Evolutionary conservation across 2,888 invertebrate genomes (phyloP).

Genomic region (Lasius fuliginosus): DNA sequence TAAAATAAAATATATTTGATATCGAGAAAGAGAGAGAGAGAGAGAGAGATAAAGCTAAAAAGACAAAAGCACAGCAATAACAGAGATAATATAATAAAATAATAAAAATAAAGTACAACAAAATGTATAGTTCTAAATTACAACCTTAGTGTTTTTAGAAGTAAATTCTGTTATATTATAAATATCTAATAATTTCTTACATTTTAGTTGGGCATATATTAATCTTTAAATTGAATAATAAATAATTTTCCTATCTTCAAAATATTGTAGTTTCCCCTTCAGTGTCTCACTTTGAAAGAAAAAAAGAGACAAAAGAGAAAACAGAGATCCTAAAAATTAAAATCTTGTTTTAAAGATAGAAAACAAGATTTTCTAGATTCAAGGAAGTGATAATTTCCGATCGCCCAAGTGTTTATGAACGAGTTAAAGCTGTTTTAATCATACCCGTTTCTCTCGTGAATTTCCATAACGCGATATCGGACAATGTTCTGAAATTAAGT

Average conservation of each 20-base stretch:
- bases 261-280: background rate
- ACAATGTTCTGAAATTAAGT: background rate
- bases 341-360: background rate
- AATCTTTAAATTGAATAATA: background rate
- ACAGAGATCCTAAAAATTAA: background rate
- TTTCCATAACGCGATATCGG: conserved; percentile 1
- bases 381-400: background rate
- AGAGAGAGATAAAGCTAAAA: background rate
- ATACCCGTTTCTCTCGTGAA: background rate
- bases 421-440: conserved; percentile 10
- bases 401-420: background rate
- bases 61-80: background rate
- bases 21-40: background rate
- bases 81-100: background rate
- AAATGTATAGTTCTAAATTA: background rate
- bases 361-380: background rate
- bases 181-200: background rate
- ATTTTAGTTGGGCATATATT: conserved; percentile 1
- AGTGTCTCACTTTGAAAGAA: conserved; percentile 21
- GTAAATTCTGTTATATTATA: background rate
- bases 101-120: background rate
- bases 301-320: background rate
- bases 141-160: background rate
- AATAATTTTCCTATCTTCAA: background rate
- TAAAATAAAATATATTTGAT: background rate